Evolutionary conservation across 2,113 vertebrate genomes (phyloP).

Genomic region (Camelus dromedarius): DNA sequence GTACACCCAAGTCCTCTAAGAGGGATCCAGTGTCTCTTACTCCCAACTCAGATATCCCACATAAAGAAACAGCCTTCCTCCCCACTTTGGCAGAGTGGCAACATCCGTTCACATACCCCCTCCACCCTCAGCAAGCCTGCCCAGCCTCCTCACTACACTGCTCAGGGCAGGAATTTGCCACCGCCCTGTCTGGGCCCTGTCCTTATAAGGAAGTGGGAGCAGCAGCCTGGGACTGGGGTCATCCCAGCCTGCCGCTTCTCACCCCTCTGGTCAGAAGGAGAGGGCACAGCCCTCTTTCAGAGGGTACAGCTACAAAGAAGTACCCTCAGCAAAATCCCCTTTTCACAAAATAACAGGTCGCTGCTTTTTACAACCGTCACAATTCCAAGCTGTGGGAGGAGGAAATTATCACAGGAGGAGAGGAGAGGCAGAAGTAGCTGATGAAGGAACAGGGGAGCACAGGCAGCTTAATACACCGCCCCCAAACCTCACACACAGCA

Average conservation of each 20-base stretch:
- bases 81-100: neutral
- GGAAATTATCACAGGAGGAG: neutral
- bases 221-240: conserved; percentile 28
- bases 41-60: conserved; percentile 57
- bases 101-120: neutral
- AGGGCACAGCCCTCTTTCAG: neutral
- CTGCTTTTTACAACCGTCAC: neutral
- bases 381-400: neutral
- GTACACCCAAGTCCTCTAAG: neutral
- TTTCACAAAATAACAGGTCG: neutral
- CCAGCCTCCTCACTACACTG: neutral
- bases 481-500: conserved; percentile 41
- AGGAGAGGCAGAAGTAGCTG: conserved; percentile 7
- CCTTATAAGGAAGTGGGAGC: conserved; percentile 83
- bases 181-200: conserved; percentile 69
- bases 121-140: neutral
- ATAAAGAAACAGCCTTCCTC: neutral
- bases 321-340: neutral
- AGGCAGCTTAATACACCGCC: neutral
- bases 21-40: neutral
- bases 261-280: neutral
- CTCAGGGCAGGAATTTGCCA: conserved; percentile 72
- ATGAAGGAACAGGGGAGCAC: conserved; percentile 22
- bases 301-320: neutral
- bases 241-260: conserved; percentile 35